Evolutionary conservation across 1,140 invertebrate species (phyloP), one percentile per base, ranked within the genome.

Genomic region (Hycleus phaleratus): DNA sequence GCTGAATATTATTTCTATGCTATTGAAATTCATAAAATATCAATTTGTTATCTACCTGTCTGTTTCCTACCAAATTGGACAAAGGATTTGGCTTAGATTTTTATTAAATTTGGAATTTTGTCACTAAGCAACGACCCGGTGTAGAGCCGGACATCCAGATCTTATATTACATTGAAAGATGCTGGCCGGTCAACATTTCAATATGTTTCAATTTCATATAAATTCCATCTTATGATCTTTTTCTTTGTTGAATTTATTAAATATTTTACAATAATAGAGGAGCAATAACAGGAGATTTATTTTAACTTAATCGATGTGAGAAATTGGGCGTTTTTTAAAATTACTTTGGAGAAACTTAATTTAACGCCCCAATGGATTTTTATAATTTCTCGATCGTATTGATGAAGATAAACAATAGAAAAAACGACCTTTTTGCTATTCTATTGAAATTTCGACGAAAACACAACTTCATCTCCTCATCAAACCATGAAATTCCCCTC

Each of bases 401-500:
- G 7, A 32, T 7, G 32, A 32, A 32, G 32, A 32, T 32, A 32
- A 32, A 32, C 32, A 32, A 32, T 32, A 32, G 26, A 42, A 42
- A 39, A 47, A 46, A 46, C 38, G 45, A 46, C 52, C 26, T 55
- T 47, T 46, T 42, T 53, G 40, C 3, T 32, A n/a, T 32, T 45
- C 40, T 44, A 52, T 44, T 52, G 18, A 18, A 18, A 43, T 52
- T 40, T 40, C 18, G 1, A 25, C 42, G 18, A 26, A 32, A 32
- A 32, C 7, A 32, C 18, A 25, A 51, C 46, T 58, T 32, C 53
- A 55, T 56, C 52, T 60, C 58, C 58, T 55, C 45, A 60, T 60
- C 49, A 60, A 43, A 60, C 39, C 58, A 26, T 60, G 58, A 56
- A 60, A 60, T 60, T 55, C 47, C 50, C 26, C 32, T 5, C 4